A percentile compares a stretch with the other conserved stretches of the same genome.
These are phyloP conservation scores for Hydropsyche betteni DNA, from an alignment of 2,888 invertebrate species.

Conservation along the genomic window DNA sequence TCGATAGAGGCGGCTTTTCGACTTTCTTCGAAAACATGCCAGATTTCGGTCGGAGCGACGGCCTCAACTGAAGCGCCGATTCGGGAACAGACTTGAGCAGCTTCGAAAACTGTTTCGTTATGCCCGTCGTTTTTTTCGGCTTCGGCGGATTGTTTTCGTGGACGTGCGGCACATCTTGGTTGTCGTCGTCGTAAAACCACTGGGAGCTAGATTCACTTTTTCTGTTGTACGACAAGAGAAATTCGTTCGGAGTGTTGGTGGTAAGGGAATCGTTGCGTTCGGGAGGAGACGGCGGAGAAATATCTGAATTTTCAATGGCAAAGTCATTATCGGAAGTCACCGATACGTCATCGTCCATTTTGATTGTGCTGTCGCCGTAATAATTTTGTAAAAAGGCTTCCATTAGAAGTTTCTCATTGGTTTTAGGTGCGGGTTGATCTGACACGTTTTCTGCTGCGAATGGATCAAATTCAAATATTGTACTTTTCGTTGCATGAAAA, in stretches of 20 bases:
- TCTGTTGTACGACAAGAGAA: too few relatives aligned
- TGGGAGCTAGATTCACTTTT: slow-evolving; percentile 44
- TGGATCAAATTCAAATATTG: slow-evolving; percentile 81
- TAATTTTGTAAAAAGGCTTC: slow-evolving; percentile 75
- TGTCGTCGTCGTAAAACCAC: slow-evolving; percentile 57
- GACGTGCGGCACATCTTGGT: slow-evolving; percentile 47
- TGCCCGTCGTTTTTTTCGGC: slow-evolving; percentile 52
- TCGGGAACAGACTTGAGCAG: slow-evolving; percentile 50
- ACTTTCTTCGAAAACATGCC: slow-evolving; percentile 57
- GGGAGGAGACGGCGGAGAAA: slow-evolving; percentile 70
- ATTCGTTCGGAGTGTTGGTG: background rate
- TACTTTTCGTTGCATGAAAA: slow-evolving; percentile 62
- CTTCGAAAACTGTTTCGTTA: slow-evolving; percentile 55
- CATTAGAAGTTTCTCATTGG: slow-evolving; percentile 66
- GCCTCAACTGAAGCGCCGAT: slow-evolving; percentile 57
- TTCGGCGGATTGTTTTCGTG: slow-evolving; percentile 46
- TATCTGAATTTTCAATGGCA: slow-evolving; percentile 40
- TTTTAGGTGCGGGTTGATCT: slow-evolving; percentile 54
- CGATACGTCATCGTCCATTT: slow-evolving; percentile 61
- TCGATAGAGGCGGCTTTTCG: slow-evolving; percentile 65
- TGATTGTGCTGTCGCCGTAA: slow-evolving; percentile 73
- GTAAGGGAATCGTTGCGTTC: slow-evolving; percentile 72
- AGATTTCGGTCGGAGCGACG: slow-evolving; percentile 56
- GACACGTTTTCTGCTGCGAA: slow-evolving; percentile 53
- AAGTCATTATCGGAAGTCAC: slow-evolving; percentile 59